Evolutionary conservation across 35 echinoderm and acorn worm species (phyloP), one percentile per base, ranked within the genome.

Genomic region (Chiridota heheva): DNA sequence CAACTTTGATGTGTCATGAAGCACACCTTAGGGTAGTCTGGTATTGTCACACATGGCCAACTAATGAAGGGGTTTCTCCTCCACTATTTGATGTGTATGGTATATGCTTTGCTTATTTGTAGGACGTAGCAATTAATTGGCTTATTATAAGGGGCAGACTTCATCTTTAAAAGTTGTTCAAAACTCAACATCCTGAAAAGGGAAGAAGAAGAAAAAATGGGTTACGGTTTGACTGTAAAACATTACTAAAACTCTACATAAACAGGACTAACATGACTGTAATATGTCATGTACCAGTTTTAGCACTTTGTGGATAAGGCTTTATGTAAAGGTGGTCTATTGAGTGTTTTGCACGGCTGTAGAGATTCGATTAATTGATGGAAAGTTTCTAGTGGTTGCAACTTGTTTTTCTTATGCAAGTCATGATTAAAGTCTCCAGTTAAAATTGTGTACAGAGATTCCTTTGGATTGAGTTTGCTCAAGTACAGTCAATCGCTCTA

Each of bases 381-480:
- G 40, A 38, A 68, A 7, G 1, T 68, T 7, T 20, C 40, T 36
- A 68, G 64, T 0, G 64, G 64, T 68, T 68, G n/a, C 8, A 38
- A 20, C 40, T 30, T 66, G 62, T 26, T 1, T 66, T 66, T 2
- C 37, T 15, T 66, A 35, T 66, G 30, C 30, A 66, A 35, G 62
- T 66, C 62, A 66, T 66, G 62, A 66, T 66, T 66, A 35, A 66
- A 66, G 37, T 66, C 62, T 66, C 62, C 62, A 33, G 62, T 66
- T 26, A 66, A 66, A 26, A 66, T 35, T 66, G 62, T 66, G 3
- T 66, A 66, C 24, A 66, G 37, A 35, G 27, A 66, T 66, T 26
- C 37, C 4, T 35, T 31, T 66, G 30, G 37, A 3, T 29, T 66
- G 62, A 35, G 1, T 66, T 4, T 66, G 62, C n/a, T n/a, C n/a